Evolutionary conservation across 2,888 invertebrate species (phyloP), one percentile per base, ranked within the genome.

Genomic region (Cheilosia urbana): DNA sequence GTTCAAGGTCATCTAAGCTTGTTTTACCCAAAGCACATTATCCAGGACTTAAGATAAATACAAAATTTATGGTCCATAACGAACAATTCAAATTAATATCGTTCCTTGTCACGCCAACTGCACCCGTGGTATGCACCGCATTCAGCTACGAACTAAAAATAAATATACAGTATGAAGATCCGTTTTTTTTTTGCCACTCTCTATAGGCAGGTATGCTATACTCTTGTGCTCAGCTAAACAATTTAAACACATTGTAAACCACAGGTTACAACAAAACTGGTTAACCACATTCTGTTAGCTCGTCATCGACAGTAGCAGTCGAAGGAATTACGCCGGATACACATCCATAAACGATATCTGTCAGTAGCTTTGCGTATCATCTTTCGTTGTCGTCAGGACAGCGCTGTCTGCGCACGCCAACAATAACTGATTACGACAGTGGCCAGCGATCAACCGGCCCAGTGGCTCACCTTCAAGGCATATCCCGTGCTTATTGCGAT

Each of bases 341-440:
- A 83, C 68, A 68, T 47, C 68, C 51, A 49, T 62, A 51, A 19
- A 62, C 55, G 62, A 73, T 42, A 19, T 42, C 42, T 60, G 73
- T 62, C 68, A 17, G 47, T 13, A 13, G 13, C 15, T 53, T 24
- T 34, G 2, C 66, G 34, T 69, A 75, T 84, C 65, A 76, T 58
- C 45, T 84, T 66, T 62, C 84, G 37, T 45, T 66, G 73, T 73
- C 65, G 68, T 68, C 65, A 68, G 63, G 68, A 68, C n/a, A n/a
- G n/a, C n/a, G 63, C 58, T 47, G 42, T 27, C 6, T 49, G 40
- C 75, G 27, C 40, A 58, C 58, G 49, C 19, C 47, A 47, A 62
- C 27, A 37, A 37, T 57, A 60, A 66, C 76, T 53, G 71, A 53
- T 57, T 34, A 51, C 19, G 71, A 51, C 40, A 57, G 42, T 68